Base-by-base conservation (phyloP, 2,888 invertebrate genomes). In the Chrysolina americana region DNA sequence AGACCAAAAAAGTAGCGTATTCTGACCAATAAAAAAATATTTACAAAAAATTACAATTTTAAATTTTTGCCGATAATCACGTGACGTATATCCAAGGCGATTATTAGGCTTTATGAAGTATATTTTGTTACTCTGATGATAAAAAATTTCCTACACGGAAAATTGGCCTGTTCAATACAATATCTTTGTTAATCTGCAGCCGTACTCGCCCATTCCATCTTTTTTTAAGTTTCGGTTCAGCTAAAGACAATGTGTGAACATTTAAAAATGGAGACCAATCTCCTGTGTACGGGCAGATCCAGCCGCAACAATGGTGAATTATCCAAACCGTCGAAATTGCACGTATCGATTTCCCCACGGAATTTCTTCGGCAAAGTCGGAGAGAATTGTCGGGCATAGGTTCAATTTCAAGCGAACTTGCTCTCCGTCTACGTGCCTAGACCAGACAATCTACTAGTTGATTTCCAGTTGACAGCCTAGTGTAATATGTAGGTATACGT, bases 351-450 rank as follows among this genome's bases (percentile, higher is more conserved):
- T 63, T 47, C 44, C 53, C 63, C 9, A 17, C 15, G 41, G 65
- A 70, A 28, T 50, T 70, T 47, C 70, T 41, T 70, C 53, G 44
- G 47, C 71, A 41, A 68, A 71, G 53, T 68, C 68, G 41, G 66
- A 68, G 50, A 74, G 68, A 71, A 68, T 68, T 56, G 28, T 56
- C 63, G 68, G 65, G 73, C 70, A 62, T 59, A 28, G 53, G 53
- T 53, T 53, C 53, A 73, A 78, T 76, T 78, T 56, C 74, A 70
- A 56, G 50, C 65, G 64, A 73, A 75, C 73, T 73, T 74, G 70
- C 73, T 73, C 74, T 71, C 63, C 41, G 66, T 68, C 36, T 68
- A 79, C 77, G 75, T 79, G 79, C 73, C 68, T 74, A 68, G 76
- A 73, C 71, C 70, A 71, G 59, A 44, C 41, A 73, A 73, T 78